Percentiles rank a stretch among this genome's conserved stretches.
Conservation (phyloP, 2,888 invertebrate species). For the Pseudococcus longispinus region DNA sequence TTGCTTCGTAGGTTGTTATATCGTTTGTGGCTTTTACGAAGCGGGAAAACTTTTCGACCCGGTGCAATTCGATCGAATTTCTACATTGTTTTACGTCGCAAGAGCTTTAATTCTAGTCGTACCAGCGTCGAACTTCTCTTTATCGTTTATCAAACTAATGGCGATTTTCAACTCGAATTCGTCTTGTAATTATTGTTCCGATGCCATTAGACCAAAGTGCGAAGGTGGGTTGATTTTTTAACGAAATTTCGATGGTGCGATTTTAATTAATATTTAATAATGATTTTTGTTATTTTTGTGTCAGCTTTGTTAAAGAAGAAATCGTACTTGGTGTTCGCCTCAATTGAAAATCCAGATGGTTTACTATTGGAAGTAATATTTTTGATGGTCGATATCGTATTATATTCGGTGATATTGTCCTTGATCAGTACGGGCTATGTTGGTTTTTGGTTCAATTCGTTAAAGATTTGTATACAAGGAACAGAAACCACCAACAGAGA, state of each 20-base stretch:
- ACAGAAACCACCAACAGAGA: not conserved
- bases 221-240: not conserved
- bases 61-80: not conserved
- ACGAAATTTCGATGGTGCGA: not conserved
- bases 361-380: conserved; percentile 58
- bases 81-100: not conserved
- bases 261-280: not conserved
- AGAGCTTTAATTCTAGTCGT: not conserved
- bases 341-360: conserved; percentile 56
- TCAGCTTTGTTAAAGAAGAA: not conserved
- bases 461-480: not conserved
- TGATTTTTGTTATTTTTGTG: no score
- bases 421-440: conserved; percentile 58
- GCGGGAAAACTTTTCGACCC: not conserved
- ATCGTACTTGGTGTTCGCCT: conserved; percentile 58
- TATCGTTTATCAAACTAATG: conserved; percentile 39
- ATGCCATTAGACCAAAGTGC: not conserved
- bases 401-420: conserved; percentile 59
- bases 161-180: not conserved
- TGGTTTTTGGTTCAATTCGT: not conserved
- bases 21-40: not conserved
- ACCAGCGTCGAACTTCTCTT: conserved; percentile 20
- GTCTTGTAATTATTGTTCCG: not conserved
- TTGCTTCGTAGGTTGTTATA: not conserved
- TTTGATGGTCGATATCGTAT: conserved; percentile 59